Base-by-base conservation (phyloP, 2,888 invertebrate species). In the Alviniconcha strummeri region DNA sequence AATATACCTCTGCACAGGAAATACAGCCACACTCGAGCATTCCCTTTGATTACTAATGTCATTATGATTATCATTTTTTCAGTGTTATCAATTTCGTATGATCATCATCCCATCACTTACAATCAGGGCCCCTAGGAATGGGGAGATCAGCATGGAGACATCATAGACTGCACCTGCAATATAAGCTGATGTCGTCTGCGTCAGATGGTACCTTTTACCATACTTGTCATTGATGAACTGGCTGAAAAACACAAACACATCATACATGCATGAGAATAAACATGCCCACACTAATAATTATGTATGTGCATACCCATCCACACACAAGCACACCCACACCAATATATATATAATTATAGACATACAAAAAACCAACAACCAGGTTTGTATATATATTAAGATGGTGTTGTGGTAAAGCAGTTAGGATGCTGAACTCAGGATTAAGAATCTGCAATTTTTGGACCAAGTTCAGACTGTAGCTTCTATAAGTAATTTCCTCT, bases 141-240 rank as follows among this genome's bases (percentile, higher is more conserved):
- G 94, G 52, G 94, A 94, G 15, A 94, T 77, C 19, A 94, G 79
- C 91, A 94, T 92, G 80, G 94, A 93, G 6, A 93, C 93, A 89
- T 94, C 93, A 88, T 94, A 94, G 9, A 93, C 92, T 67, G 94
- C 91, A 54, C 94, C 94, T 15, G 93, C 92, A 17, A 94, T 89
- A 86, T 93, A 93, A 5, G 93, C 88, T 11, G 93, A 89, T 7
- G 87, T 88, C 67, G 85, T 87, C 80, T 89, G 85, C 78, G 84
- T 82, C 80, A 91, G 90, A 11, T 85, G 81, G 76, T 92, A 92
- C 84, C 90, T 92, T 80, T 91, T 90, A n/a, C 85, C 85, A 84
- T 93, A 93, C 86, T 93, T 93, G 83, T 91, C 91, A 55, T 90
- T 85, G 77, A 94, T 93, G 85, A 93, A 94, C 86, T 93, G 92